A percentile compares a stretch with the other conserved stretches of the same genome.
phyloP scores from a whole-genome alignment of 2,113 vertebrate species.

The Edolisoma coerulescens region DNA sequence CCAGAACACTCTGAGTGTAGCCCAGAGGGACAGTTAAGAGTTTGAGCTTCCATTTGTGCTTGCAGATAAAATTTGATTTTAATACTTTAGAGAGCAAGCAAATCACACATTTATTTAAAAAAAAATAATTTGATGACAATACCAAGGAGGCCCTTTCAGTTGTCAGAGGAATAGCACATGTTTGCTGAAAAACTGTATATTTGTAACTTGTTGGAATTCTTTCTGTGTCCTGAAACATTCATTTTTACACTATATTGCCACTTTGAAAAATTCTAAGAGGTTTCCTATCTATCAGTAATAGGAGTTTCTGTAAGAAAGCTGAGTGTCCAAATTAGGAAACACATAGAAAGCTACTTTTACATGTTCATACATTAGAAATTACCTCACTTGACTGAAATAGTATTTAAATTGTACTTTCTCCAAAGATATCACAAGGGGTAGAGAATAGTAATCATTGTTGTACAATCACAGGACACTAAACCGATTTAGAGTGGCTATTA shows the following conservation, averaged over 20 bases:
- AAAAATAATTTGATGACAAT: neutral
- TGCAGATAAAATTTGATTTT: neutral
- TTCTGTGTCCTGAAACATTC: neutral
- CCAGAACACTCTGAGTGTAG: neutral
- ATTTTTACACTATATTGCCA: neutral
- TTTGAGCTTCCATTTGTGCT: neutral
- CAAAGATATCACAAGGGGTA: neutral
- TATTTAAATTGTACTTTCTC: neutral
- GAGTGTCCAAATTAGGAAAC: neutral
- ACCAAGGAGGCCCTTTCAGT: neutral
- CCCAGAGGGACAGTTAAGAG: conserved; percentile 3
- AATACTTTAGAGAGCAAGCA: neutral
- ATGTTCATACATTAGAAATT: neutral
- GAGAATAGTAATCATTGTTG: neutral
- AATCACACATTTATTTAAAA: neutral
- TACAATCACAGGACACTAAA: neutral
- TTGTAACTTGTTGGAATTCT: neutral
- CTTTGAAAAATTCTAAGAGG: neutral
- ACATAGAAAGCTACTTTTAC: neutral
- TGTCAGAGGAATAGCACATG: neutral
- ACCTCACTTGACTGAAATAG: neutral
- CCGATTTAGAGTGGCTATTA: neutral
- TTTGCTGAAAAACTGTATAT: neutral
- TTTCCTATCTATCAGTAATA: neutral
- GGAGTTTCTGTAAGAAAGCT: neutral